These are phyloP conservation scores for Gobio gobio DNA, from an alignment of 2,113 vertebrate species.

Conservation along the genomic window DNA sequence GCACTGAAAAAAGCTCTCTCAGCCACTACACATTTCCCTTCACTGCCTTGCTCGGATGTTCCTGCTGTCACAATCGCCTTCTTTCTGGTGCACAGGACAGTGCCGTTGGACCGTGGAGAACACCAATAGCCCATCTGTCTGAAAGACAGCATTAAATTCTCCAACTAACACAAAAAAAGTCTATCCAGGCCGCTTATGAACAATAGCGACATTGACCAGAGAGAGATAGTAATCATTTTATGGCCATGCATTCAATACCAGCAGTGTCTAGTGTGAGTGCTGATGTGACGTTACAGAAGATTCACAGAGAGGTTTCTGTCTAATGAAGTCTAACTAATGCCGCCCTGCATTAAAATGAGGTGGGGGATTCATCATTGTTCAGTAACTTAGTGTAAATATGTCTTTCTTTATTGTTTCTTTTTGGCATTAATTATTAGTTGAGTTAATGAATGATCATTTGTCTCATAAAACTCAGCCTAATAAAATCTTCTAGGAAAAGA, in stretches of 20 bases:
- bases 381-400: conserved; percentile 1
- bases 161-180: conserved; percentile 51
- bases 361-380: neutral
- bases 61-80: neutral
- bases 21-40: conserved; percentile 14
- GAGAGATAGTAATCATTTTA: conserved; percentile 42
- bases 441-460: neutral
- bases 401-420: neutral
- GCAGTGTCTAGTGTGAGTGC: neutral
- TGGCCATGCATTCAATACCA: conserved; percentile 50
- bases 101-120: conserved; percentile 25
- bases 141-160: conserved; percentile 42
- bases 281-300: neutral
- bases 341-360: neutral
- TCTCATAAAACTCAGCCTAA: neutral
- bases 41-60: conserved; percentile 7
- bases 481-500: neutral
- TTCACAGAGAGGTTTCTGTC: conserved; percentile 5
- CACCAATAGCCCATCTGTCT: conserved; percentile 41
- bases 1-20: neutral
- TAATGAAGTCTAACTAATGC: conserved; percentile 29
- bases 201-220: conserved; percentile 42
- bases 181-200: conserved; percentile 36
- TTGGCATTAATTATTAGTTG: neutral
- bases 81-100: conserved; percentile 17